Evolutionary conservation across 2,113 vertebrate species (phyloP), one percentile per base, ranked within the genome.

Genomic region (Oreochromis spilurus): DNA sequence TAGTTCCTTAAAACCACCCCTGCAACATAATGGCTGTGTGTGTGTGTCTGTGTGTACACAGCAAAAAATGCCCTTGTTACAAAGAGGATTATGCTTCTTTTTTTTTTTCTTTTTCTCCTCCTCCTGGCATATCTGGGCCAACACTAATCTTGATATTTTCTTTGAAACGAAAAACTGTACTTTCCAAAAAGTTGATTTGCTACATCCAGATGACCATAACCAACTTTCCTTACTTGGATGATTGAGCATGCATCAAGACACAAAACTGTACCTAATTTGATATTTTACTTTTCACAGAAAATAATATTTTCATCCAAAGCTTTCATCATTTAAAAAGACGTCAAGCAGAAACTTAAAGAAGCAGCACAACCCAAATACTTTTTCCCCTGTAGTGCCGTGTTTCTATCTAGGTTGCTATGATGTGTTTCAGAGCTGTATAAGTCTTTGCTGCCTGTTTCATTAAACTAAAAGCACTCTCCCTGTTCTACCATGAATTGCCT

Each of bases 341-440:
- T 16, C 12, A 1, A 70, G 21, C 38, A 70, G 62, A 21, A 67
- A 40, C 2, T 24, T 70, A 70, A 24, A 70, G 38, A 26, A 45
- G 21, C 13, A 10, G 38, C 0, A 16, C 7, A 70, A 24, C 21
- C 21, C 38, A 43, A 26, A 26, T 3, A 14, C 7, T 24, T 70
- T 4, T 2, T 3, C 8, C 9, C 38, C 8, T 0, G n/a, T 70
- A 43, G 38, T 43, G 38, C 0, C 9, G 21, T 26, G 4, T 72
- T 16, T 67, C 34, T 21, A 3, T 67, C 34, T 0, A 21, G 21
- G 6, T 45, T 0, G 2, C 16, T 26, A 24, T 16, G 65, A 14
- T 26, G 38, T 14, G 38, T 17, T 70, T 67, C 19, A 70, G 2
- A 65, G 60, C 60, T 65, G 9, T n/a, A n/a, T 9, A 70, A 16